These are phyloP conservation scores for Tetramorium simillimum DNA, from an alignment of 1,140 invertebrate genomes.

Conservation along the genomic window DNA sequence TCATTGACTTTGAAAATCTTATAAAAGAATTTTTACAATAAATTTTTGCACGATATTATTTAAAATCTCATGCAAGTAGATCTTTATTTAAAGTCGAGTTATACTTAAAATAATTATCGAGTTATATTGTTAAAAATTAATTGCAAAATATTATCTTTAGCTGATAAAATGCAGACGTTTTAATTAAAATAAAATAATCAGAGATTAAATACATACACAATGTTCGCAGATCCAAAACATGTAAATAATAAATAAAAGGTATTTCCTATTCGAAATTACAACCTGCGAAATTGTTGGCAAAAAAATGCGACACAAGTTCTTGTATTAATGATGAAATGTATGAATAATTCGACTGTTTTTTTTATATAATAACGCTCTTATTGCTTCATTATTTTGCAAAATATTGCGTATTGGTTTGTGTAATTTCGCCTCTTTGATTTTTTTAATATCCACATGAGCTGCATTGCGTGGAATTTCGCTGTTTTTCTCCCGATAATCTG, in stretches of 20 bases:
- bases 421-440: background rate
- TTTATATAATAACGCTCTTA: background rate
- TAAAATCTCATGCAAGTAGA: background rate
- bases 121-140: background rate
- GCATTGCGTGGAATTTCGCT: slow-evolving; percentile 10
- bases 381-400: slow-evolving; percentile 16
- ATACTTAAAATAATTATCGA: background rate
- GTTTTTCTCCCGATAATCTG: slow-evolving; percentile 42
- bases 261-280: background rate
- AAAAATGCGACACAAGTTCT: background rate
- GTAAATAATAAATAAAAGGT: background rate
- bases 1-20: background rate
- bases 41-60: background rate
- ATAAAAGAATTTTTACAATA: background rate
- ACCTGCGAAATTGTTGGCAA: background rate
- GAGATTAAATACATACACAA: background rate
- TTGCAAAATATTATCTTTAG: background rate
- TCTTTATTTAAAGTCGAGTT: background rate
- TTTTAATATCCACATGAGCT: slow-evolving; percentile 23
- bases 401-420: background rate
- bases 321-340: background rate
- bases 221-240: background rate
- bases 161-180: background rate
- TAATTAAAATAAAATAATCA: background rate
- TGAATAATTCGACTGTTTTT: slow-evolving; percentile 17